These are phyloP conservation scores for Stenichneumon culpator DNA, from an alignment of 2,888 invertebrate species.

Conservation along the genomic window DNA sequence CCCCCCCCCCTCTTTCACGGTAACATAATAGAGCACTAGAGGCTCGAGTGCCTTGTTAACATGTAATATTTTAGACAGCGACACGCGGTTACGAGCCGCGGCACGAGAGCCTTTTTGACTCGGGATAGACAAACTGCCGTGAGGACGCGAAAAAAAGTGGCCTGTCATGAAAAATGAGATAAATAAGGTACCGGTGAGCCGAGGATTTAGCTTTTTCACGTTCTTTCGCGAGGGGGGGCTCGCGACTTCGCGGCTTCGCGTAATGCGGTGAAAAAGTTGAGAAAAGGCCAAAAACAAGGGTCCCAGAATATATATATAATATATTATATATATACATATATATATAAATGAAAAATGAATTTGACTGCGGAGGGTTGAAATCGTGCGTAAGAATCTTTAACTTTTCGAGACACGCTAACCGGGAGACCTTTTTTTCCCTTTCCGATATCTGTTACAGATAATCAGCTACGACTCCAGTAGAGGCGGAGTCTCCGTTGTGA, in stretches of 20 bases:
- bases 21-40: neutral
- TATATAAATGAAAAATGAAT: neutral
- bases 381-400: slow-evolving; percentile 43
- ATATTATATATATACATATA: neutral
- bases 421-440: neutral
- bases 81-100: neutral
- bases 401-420: slow-evolving; percentile 48
- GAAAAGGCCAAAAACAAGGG: neutral
- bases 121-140: slow-evolving; percentile 15
- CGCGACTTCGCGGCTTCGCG: neutral
- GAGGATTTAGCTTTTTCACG: slow-evolving; percentile 25
- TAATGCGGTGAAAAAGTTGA: neutral
- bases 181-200: neutral
- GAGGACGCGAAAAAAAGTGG: slow-evolving; percentile 6
- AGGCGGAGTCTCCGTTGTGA: slow-evolving; percentile 96
- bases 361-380: slow-evolving; percentile 7
- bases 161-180: slow-evolving; percentile 1
- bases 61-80: neutral
- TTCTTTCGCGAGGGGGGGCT: neutral
- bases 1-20: no score
- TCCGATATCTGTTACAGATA: slow-evolving; percentile 88
- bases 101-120: slow-evolving; percentile 8
- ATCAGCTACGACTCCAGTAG: slow-evolving; percentile 97
- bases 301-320: neutral
- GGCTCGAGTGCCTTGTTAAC: neutral